These are phyloP conservation scores for Saccopteryx bilineata DNA, from an alignment of 2,113 vertebrate species.

Conservation along the genomic window DNA sequence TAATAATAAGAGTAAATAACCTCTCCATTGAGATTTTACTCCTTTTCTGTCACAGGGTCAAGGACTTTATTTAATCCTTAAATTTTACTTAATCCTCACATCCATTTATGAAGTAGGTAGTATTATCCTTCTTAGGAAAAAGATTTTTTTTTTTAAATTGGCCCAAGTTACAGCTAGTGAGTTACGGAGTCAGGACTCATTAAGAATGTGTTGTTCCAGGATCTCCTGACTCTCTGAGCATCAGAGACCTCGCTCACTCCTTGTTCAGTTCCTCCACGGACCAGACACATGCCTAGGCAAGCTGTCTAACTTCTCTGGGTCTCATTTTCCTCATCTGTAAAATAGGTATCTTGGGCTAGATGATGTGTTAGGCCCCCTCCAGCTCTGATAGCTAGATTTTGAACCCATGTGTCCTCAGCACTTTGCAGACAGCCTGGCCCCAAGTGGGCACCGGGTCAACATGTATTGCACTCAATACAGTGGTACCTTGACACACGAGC, in stretches of 20 bases:
- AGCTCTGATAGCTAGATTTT: constrained; percentile 11
- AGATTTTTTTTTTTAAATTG: not conserved
- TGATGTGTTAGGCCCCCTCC: not conserved
- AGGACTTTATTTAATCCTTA: not conserved
- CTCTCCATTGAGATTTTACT: not conserved
- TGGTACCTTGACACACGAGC: no score
- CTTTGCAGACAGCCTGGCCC: not conserved
- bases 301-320: not conserved
- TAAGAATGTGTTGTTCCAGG: not conserved
- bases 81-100: not conserved
- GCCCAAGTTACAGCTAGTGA: not conserved
- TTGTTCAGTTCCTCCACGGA: not conserved
- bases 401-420: not conserved
- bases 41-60: not conserved
- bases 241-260: not conserved
- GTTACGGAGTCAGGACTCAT: not conserved
- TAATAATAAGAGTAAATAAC: not conserved
- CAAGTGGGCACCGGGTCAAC: not conserved
- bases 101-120: not conserved
- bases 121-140: constrained; percentile 7
- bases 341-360: not conserved
- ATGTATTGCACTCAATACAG: not conserved
- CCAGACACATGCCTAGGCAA: not conserved
- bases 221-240: not conserved
- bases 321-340: constrained; percentile 10